Conservation (phyloP, 2,113 vertebrate species). For the Picathartes gymnocephalus region DNA sequence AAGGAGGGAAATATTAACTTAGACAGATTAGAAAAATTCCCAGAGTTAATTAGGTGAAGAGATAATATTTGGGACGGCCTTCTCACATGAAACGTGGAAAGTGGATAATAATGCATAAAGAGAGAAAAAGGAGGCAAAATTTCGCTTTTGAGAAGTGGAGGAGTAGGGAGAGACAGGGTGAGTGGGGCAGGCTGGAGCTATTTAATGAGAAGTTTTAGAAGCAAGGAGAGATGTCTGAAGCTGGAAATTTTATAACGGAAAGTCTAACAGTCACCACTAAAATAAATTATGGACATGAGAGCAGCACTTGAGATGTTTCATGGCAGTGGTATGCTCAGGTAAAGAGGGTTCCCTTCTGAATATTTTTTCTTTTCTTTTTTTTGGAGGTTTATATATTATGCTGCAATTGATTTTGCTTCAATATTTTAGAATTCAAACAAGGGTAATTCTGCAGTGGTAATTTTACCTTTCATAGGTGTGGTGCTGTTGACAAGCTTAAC, state of each 20-base stretch:
- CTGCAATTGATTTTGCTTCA: neutral
- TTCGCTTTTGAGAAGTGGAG: neutral
- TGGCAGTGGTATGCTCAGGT: neutral
- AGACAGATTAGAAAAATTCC: neutral
- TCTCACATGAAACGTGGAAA: neutral
- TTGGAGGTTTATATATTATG: neutral
- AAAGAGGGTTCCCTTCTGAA: neutral
- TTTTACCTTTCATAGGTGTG: neutral
- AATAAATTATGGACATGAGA: neutral
- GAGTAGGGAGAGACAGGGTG: neutral
- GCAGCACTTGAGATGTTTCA: neutral
- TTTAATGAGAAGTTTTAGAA: neutral
- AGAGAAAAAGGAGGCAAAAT: neutral
- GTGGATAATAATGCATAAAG: neutral
- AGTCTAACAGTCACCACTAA: neutral
- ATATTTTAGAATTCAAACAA: neutral
- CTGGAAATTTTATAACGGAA: constrained; percentile 12
- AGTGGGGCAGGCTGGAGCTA: neutral
- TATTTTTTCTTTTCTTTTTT: neutral
- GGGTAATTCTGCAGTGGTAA: neutral
- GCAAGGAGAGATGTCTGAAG: neutral
- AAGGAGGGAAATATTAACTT: neutral
- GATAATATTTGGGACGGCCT: neutral
- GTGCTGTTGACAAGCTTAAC: neutral
- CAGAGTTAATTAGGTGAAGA: neutral